These are phyloP conservation scores for Drosophila arizonae DNA, from an alignment of 1,140 invertebrate genomes.

Conservation along the genomic window DNA sequence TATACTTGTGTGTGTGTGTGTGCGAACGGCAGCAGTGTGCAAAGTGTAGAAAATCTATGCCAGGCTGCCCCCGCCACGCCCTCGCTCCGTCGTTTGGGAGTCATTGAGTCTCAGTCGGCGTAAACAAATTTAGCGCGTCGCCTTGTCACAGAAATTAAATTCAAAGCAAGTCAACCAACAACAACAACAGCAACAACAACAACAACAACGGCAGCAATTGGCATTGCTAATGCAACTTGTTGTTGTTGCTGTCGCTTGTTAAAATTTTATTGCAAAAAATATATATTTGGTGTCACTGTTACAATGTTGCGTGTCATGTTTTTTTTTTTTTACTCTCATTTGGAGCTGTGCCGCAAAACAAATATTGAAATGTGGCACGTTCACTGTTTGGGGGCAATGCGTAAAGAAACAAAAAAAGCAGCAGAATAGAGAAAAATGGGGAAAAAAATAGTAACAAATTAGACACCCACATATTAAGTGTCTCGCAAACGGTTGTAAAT, in stretches of 20 bases:
- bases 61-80: conserved; percentile 18
- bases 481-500: background rate
- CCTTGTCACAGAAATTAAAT: conserved; percentile 70
- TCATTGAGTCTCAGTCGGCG: conserved; percentile 57
- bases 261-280: conserved; percentile 53
- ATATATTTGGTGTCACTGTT: conserved; percentile 65
- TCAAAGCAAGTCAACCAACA: conserved; percentile 53
- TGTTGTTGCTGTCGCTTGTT: conserved; percentile 36
- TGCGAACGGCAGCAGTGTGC: conserved; percentile 6
- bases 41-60: conserved; percentile 60
- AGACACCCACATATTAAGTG: conserved; percentile 20
- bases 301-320: conserved; percentile 66
- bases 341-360: conserved; percentile 23
- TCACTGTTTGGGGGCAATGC: conserved; percentile 43
- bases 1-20: background rate
- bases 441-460: conserved; percentile 22
- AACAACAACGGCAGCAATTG: conserved; percentile 50
- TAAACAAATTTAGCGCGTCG: conserved; percentile 72
- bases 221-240: background rate
- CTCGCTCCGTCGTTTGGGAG: conserved; percentile 38
- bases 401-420: background rate
- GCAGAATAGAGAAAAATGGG: no score
- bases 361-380: conserved; percentile 7
- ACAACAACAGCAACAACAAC: conserved; percentile 42
- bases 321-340: background rate